phyloP scores from a whole-genome alignment of 2,113 vertebrate genomes.

The Cynopterus brachyotis region DNA sequence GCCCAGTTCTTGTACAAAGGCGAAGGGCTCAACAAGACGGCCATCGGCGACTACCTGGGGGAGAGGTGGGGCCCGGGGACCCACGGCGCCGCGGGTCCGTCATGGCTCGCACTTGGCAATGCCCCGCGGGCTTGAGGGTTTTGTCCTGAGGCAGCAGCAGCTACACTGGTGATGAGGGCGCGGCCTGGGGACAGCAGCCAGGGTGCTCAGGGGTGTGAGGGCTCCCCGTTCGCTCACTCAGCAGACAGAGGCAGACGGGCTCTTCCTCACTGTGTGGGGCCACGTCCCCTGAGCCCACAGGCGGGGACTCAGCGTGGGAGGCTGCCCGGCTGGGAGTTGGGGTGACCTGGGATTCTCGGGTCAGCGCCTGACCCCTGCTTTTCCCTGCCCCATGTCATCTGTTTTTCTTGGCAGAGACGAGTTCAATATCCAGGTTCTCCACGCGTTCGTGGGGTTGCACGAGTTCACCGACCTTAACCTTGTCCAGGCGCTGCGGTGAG shows the following conservation, averaged over 20 bases:
- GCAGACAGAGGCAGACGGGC: neutral
- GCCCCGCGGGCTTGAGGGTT: accelerated
- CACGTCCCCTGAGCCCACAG: neutral
- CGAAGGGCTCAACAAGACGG: constrained; percentile 98
- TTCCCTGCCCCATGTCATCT: accelerated
- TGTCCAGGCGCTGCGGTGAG: constrained; percentile 88
- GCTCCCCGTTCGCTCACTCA: neutral
- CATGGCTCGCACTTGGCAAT: accelerated
- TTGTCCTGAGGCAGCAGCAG: neutral
- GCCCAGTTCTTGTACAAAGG: constrained; percentile 98
- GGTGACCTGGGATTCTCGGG: accelerated
- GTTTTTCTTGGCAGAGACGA: constrained; percentile 88
- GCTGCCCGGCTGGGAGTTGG: neutral
- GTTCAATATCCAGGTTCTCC: constrained; percentile 97
- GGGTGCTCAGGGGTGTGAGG: neutral
- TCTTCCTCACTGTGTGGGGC: neutral
- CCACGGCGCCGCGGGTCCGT: accelerated
- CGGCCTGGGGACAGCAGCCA: neutral
- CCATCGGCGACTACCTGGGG: constrained; percentile 97
- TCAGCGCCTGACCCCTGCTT: neutral
- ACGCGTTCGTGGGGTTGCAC: constrained; percentile 97
- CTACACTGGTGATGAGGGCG: neutral
- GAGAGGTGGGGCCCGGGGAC: constrained; percentile 86
- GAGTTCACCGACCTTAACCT: constrained; percentile 99
- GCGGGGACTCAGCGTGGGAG: accelerated